phyloP scores from a whole-genome alignment of 2,888 invertebrate genomes.

The Villa cingulata region DNA sequence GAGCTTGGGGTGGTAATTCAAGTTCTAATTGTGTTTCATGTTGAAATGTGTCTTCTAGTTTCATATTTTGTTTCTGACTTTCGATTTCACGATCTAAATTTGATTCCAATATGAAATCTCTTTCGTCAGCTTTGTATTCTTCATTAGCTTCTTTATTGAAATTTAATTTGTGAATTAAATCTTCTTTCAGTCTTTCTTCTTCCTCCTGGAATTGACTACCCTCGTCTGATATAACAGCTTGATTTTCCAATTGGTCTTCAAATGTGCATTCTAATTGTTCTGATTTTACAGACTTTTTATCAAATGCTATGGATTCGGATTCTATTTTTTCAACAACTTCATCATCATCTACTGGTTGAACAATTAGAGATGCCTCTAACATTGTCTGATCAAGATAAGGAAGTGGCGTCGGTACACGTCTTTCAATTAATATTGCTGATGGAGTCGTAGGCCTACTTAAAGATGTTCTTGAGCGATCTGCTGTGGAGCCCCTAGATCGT shows the following conservation, averaged over 20 bases:
- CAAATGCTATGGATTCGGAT: not conserved
- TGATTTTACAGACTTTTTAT: slow-evolving; percentile 22
- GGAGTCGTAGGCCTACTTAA: slow-evolving; percentile 44
- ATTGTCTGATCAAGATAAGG: slow-evolving; percentile 46
- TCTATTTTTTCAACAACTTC: slow-evolving; percentile 14
- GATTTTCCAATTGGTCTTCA: slow-evolving; percentile 12
- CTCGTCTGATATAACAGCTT: slow-evolving; percentile 13
- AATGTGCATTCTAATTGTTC: slow-evolving; percentile 28
- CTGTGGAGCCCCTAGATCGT: slow-evolving; percentile 42
- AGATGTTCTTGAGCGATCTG: slow-evolving; percentile 41
- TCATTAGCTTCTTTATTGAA: not conserved
- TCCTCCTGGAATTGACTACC: slow-evolving; percentile 19
- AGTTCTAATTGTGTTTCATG: slow-evolving; percentile 23
- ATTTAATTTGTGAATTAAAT: slow-evolving; percentile 3
- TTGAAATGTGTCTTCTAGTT: slow-evolving; percentile 22
- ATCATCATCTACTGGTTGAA: slow-evolving; percentile 48
- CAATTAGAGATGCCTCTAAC: slow-evolving; percentile 50
- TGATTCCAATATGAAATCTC: not conserved
- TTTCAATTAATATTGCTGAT: slow-evolving; percentile 47
- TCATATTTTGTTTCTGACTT: not conserved
- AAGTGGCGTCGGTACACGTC: slow-evolving; percentile 46
- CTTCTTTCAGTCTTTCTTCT: slow-evolving; percentile 13
- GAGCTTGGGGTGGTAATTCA: slow-evolving; percentile 21
- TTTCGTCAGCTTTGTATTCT: not conserved
- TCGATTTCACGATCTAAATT: not conserved